phyloP scores from a whole-genome alignment of 2,888 invertebrate genomes.

The Microctonus brassicae region DNA sequence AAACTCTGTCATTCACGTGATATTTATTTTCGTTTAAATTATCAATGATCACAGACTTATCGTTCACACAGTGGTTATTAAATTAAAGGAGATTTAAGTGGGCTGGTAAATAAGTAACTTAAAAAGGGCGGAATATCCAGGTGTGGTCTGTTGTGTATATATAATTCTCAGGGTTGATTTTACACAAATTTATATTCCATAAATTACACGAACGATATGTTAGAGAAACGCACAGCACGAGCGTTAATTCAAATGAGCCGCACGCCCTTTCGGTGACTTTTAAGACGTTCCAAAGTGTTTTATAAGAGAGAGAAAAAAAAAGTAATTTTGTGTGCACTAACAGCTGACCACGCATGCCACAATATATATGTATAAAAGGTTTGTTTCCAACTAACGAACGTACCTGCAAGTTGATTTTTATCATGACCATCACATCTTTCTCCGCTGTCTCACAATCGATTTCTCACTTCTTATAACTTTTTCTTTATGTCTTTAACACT shows the following conservation, averaged over 20 bases:
- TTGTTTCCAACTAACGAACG: background rate
- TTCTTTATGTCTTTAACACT: background rate
- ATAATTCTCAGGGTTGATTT: constrained; percentile 41
- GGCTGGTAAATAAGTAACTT: constrained; percentile 5
- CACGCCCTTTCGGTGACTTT: constrained; percentile 48
- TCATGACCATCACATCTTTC: constrained; percentile 33
- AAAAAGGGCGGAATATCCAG: constrained; percentile 22
- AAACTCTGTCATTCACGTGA: background rate
- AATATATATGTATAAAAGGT: constrained; percentile 25
- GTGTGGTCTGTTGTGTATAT: constrained; percentile 24
- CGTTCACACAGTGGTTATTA: background rate
- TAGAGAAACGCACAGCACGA: constrained; percentile 39
- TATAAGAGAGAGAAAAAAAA: constrained; percentile 44
- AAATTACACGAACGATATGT: constrained; percentile 43
- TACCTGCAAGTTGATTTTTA: constrained; percentile 10
- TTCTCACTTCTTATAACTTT: background rate
- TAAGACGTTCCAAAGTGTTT: constrained; percentile 46
- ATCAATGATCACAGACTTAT: constrained; percentile 15
- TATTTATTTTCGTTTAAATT: constrained; percentile 2
- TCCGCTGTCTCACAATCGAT: constrained; percentile 16
- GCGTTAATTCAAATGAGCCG: constrained; percentile 46
- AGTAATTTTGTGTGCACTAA: constrained; percentile 35
- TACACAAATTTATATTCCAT: constrained; percentile 49
- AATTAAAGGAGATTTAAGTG: constrained; percentile 6
- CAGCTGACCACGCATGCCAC: background rate